phyloP scores from a whole-genome alignment of 1,140 invertebrate genomes.

The Trichonephila inaurata region DNA sequence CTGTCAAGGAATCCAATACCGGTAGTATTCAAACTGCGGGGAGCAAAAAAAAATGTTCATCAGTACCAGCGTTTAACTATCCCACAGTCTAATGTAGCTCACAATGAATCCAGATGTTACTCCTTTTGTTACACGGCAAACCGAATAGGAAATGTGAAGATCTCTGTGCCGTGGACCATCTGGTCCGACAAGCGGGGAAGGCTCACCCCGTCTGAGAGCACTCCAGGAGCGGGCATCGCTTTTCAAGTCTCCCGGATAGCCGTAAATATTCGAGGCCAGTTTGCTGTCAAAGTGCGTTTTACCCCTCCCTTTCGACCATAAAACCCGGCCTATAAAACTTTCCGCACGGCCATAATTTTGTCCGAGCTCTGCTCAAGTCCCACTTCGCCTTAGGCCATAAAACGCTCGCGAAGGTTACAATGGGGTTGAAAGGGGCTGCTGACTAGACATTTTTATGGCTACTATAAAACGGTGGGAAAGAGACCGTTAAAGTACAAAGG shows the following conservation, averaged over 20 bases:
- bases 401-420: conserved; percentile 47
- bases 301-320: conserved; percentile 77
- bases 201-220: conserved; percentile 57
- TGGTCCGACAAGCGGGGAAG: conserved; percentile 45
- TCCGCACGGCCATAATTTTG: conserved; percentile 77
- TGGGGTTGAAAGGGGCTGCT: conserved; percentile 45
- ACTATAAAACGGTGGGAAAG: conserved; percentile 71
- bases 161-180: conserved; percentile 25
- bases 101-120: conserved; percentile 54
- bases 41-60: not conserved
- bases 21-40: not conserved
- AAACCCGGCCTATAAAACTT: conserved; percentile 77
- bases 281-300: conserved; percentile 71
- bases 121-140: conserved; percentile 15
- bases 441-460: conserved; percentile 77
- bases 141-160: not conserved
- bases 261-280: conserved; percentile 76
- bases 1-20: not conserved
- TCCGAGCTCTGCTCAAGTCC: conserved; percentile 31
- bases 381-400: conserved; percentile 65
- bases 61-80: not conserved
- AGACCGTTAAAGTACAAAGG: conserved; percentile 68
- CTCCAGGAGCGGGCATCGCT: conserved; percentile 46
- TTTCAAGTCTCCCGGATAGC: conserved; percentile 69
- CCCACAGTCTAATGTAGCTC: conserved; percentile 21